These are phyloP conservation scores for Halcyon chelicuti DNA, from an alignment of 2,797 vertebrate genomes.

Conservation along the genomic window DNA sequence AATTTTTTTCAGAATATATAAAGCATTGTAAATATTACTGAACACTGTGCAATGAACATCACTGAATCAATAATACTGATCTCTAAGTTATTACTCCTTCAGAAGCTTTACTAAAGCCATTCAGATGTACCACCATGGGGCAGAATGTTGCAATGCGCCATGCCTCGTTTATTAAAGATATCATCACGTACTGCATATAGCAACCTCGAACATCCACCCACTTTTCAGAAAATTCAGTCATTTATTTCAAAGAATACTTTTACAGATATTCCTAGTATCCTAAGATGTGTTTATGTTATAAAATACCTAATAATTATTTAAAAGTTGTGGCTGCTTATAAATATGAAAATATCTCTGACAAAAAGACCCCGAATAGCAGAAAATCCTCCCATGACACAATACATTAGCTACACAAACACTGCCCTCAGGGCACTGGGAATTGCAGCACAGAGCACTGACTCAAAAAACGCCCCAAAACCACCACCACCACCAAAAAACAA, in stretches of 20 bases:
- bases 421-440: not conserved
- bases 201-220: not conserved
- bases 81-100: not conserved
- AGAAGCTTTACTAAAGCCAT: not conserved
- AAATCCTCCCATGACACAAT: not conserved
- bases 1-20: not conserved
- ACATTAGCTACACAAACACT: conserved; percentile 4
- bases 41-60: not conserved
- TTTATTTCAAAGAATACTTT: not conserved
- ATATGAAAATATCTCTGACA: not conserved
- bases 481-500: not conserved
- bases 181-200: not conserved
- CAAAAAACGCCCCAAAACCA: not conserved
- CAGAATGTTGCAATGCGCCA: not conserved
- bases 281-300: not conserved
- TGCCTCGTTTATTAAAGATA: not conserved
- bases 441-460: not conserved
- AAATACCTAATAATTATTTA: not conserved
- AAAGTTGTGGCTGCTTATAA: not conserved
- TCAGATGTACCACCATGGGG: not conserved
- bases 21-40: not conserved
- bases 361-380: not conserved
- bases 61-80: not conserved
- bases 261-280: not conserved
- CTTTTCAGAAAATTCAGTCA: not conserved